Percentiles rank a stretch among this genome's conserved stretches.
phyloP scores from a whole-genome alignment of 2,888 invertebrate species.

The Nemoura dubitans region DNA sequence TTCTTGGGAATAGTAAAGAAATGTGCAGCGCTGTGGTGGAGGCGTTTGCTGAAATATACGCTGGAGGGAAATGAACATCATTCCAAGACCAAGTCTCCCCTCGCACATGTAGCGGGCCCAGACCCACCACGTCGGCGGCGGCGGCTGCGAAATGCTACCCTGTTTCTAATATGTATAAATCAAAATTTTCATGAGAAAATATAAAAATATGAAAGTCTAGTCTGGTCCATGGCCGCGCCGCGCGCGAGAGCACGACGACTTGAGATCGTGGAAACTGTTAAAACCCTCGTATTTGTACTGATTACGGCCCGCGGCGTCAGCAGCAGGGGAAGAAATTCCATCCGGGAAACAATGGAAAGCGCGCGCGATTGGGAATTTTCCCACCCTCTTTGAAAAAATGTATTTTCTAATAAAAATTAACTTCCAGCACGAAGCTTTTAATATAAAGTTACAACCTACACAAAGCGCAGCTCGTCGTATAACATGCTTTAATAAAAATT shows the following conservation, averaged over 20 bases:
- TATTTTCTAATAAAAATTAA: neutral
- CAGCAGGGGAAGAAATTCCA: neutral
- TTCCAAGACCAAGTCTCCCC: neutral
- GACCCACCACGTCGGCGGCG: neutral
- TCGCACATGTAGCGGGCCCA: neutral
- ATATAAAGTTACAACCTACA: neutral
- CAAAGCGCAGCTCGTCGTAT: neutral
- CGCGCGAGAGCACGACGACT: no score
- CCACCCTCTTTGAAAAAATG: neutral
- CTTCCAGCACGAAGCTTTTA: neutral
- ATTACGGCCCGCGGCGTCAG: neutral
- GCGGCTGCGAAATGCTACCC: neutral
- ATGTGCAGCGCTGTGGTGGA: neutral
- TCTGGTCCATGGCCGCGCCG: neutral
- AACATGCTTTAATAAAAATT: neutral
- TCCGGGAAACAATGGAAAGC: neutral
- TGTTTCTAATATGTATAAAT: conserved; percentile 12
- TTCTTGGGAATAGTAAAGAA: neutral
- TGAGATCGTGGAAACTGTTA: no score
- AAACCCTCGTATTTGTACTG: neutral
- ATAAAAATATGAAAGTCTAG: neutral
- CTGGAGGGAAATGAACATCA: conserved; percentile 22
- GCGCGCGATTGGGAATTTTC: neutral
- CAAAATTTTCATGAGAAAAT: neutral
- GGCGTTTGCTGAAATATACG: neutral